Base-by-base conservation (phyloP, 2,888 invertebrate genomes). In the Nasonovia ribisnigri region DNA sequence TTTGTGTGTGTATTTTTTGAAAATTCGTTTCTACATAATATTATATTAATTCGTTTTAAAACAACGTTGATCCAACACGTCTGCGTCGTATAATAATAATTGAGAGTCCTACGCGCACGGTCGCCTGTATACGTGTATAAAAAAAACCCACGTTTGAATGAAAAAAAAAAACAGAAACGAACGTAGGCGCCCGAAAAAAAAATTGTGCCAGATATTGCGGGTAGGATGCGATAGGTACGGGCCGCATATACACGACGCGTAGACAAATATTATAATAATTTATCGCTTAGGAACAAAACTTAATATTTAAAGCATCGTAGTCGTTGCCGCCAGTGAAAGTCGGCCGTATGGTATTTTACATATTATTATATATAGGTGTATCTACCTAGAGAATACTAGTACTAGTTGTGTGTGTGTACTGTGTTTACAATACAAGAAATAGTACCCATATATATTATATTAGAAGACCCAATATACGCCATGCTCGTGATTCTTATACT, bases 61-160 rank as follows among this genome's bases (percentile, higher is more conserved):
- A 57, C 57, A 46, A 36, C 51, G 51, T 36, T 36, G n/a, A n/a
- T 92, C 67, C 36, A 10, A 88, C 91, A 42, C 88, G 51, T 88
- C 46, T 36, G 42, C 13, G 60, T 60, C 4, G 43, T 87, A 43
- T 4, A n/a, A 67, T 90, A 67, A 67, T 60, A 89, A 90, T 67
- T 11, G 46, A 60, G n/a, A 67, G 46, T 90, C 90, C 90, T 67
- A 57, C 91, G 84, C 57, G 11, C 46, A 6, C 29, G 42, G 60
- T 86, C 26, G 57, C 8, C n/a, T 6, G 20, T 43, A 60, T 67
- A 1, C 11, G n/a, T n/a, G n/a, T n/a, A 29, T 60, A 57, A 26
- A 77, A 92, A 48, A 90, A 93, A 67, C 93, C 93, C 89, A 93
- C 93, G 93, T 84, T 89, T 57, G 42, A 8, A 5, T 57, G n/a